These are phyloP conservation scores for Meta bourneti DNA, from an alignment of 2,888 invertebrate species.

Conservation along the genomic window DNA sequence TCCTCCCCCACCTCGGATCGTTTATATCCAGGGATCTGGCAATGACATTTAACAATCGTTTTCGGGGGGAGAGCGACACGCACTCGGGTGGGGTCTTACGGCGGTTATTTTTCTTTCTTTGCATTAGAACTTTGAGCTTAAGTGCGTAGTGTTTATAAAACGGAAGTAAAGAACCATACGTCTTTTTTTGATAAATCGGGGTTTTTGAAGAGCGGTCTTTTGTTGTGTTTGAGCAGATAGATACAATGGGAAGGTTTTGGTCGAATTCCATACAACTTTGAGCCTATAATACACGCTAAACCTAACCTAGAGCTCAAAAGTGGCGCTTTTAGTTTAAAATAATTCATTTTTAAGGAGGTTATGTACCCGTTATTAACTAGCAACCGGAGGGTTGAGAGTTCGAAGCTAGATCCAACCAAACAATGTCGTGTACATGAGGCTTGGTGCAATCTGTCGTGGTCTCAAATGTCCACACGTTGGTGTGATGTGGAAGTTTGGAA, in stretches of 20 bases:
- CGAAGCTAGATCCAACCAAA: too few species aligned
- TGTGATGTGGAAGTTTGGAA: too few species aligned
- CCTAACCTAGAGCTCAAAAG: too few species aligned
- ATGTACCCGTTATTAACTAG: too few species aligned
- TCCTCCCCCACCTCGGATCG: slow-evolving; percentile 29
- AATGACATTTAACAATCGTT: slow-evolving; percentile 74
- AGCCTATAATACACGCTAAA: too few species aligned
- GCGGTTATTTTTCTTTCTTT: slow-evolving; percentile 41
- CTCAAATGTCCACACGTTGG: too few species aligned
- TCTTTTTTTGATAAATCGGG: slow-evolving; percentile 56
- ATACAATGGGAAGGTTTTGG: not conserved
- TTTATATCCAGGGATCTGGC: slow-evolving; percentile 72
- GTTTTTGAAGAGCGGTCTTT: slow-evolving; percentile 34
- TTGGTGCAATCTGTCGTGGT: too few species aligned
- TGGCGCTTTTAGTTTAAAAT: too few species aligned
- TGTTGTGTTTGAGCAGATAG: not conserved
- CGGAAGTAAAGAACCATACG: slow-evolving; percentile 55
- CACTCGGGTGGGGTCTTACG: slow-evolving; percentile 15
- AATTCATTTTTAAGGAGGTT: too few species aligned
- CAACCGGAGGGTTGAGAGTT: too few species aligned
- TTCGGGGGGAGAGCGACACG: slow-evolving; percentile 11
- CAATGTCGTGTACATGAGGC: too few species aligned
- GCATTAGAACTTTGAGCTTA: slow-evolving; percentile 26
- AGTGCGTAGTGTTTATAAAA: slow-evolving; percentile 62
- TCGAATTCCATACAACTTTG: not conserved